Percentiles rank a stretch among this genome's conserved stretches.
These are phyloP conservation scores for Lacerta agilis DNA, from an alignment of 2,797 vertebrate genomes.

Conservation along the genomic window DNA sequence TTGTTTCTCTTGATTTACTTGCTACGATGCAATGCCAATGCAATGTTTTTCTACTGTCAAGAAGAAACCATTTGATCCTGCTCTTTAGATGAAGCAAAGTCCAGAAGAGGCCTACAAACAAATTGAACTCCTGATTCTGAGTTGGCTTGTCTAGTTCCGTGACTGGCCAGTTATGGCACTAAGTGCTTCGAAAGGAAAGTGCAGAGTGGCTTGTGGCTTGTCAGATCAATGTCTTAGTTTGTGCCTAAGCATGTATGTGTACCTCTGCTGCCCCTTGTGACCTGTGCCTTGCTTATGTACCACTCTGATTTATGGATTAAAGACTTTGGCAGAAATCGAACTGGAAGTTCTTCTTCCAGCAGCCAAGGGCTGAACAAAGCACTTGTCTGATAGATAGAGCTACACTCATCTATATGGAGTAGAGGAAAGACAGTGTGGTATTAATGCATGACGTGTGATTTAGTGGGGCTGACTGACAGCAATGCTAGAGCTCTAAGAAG, in stretches of 20 bases:
- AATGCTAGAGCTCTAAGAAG: neutral
- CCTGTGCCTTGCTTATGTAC: no score
- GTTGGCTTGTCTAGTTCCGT: neutral
- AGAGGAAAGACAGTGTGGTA: neutral
- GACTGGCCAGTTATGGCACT: neutral
- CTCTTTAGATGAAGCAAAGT: neutral
- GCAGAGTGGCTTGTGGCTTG: no score
- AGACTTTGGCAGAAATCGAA: no score
- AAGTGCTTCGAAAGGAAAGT: no score
- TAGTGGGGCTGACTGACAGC: neutral
- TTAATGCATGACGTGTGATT: neutral
- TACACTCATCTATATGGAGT: no score
- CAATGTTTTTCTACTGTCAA: neutral
- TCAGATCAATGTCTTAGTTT: no score
- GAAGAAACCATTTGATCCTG: neutral
- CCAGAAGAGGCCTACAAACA: neutral
- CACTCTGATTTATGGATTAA: no score
- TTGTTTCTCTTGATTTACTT: slow-evolving; percentile 45
- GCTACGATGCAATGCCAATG: neutral
- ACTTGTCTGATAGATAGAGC: neutral
- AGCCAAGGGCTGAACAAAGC: neutral
- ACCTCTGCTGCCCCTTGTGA: no score
- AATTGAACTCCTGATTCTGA: neutral
- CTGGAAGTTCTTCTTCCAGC: no score
- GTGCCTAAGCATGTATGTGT: no score